Evolutionary conservation across 2,113 vertebrate genomes (phyloP).

Genomic region (Nematolebias whitei): DNA sequence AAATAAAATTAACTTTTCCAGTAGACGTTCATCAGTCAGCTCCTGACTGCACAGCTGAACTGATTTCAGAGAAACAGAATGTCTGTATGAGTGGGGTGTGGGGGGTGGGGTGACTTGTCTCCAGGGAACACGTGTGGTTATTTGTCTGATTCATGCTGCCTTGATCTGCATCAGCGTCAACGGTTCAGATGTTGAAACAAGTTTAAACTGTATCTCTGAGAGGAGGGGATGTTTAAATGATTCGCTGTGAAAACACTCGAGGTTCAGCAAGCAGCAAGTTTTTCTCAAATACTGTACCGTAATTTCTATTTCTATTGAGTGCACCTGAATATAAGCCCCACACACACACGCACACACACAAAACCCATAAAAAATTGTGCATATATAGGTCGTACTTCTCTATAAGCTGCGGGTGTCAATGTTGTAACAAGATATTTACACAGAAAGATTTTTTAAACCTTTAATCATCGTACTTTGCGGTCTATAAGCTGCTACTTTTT

Average conservation of each 20-base stretch:
- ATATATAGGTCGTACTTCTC: no score
- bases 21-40: neutral
- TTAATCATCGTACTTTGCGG: no score
- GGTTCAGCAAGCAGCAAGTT: no score
- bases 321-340: no score
- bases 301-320: no score
- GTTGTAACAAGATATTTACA: no score
- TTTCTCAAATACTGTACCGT: neutral
- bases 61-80: neutral
- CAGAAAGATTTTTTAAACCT: no score
- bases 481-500: no score
- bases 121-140: constrained; percentile 8
- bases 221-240: neutral
- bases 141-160: constrained; percentile 13
- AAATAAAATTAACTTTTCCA: no score
- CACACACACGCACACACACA: no score
- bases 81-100: neutral
- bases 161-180: constrained; percentile 15
- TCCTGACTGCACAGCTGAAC: neutral
- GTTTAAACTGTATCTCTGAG: constrained; percentile 34
- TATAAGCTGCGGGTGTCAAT: no score
- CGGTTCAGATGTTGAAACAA: constrained; percentile 8
- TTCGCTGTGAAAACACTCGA: neutral
- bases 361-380: no score
- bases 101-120: neutral